Percentiles rank a stretch among this genome's conserved stretches.
Conservation (phyloP, 2,888 invertebrate species). For the Hedya salicella region DNA sequence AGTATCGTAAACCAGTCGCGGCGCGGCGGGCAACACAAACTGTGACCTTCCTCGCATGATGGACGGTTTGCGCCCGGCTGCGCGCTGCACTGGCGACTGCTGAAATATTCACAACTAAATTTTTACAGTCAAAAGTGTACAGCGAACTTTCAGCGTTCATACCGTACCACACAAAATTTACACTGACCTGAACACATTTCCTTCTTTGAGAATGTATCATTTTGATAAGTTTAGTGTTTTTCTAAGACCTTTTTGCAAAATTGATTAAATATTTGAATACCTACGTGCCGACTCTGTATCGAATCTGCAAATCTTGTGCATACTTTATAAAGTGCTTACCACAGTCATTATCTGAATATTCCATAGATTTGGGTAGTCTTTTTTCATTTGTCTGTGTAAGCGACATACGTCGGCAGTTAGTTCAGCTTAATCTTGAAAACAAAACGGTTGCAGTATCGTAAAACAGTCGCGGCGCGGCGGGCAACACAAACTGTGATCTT, state of each 20-base stretch:
- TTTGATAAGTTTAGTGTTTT: too few relatives aligned
- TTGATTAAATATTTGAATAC: too few relatives aligned
- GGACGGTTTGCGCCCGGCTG: constrained; percentile 61
- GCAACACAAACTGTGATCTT: constrained; percentile 74
- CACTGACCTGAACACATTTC: neutral
- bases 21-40: constrained; percentile 66
- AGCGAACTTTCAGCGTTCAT: neutral
- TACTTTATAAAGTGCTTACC: too few relatives aligned
- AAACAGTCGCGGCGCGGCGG: constrained; percentile 64
- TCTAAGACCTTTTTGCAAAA: too few relatives aligned
- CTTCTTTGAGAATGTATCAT: too few relatives aligned
- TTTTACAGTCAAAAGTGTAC: constrained; percentile 4
- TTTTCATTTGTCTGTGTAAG: too few relatives aligned
- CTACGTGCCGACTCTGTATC: too few relatives aligned
- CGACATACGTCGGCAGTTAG: too few relatives aligned
- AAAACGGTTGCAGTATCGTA: constrained; percentile 72
- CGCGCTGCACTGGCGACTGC: constrained; percentile 52
- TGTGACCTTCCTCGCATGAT: constrained; percentile 73
- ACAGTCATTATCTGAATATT: too few relatives aligned
- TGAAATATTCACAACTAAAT: constrained; percentile 52
- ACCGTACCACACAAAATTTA: neutral
- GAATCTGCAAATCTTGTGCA: too few relatives aligned
- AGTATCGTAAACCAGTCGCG: constrained; percentile 71
- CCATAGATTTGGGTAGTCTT: too few relatives aligned
- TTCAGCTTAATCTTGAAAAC: constrained; percentile 79